These are phyloP conservation scores for Nephrotoma guestfalica DNA, from an alignment of 2,888 invertebrate genomes.

Conservation along the genomic window DNA sequence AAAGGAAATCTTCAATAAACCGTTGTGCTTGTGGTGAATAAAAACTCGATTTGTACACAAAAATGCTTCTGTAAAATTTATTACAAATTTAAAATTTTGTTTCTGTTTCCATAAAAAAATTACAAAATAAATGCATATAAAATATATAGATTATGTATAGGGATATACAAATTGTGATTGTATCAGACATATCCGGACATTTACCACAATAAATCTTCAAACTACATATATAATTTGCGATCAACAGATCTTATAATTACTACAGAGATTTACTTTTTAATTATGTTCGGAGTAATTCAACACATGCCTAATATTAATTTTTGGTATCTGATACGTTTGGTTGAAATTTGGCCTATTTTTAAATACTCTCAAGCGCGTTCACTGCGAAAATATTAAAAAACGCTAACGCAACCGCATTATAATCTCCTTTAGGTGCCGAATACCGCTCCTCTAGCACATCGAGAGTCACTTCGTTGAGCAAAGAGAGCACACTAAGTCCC, in stretches of 20 bases:
- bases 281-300: too few species aligned
- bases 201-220: too few species aligned
- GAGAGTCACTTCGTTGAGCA: conserved; percentile 9
- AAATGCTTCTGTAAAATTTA: not conserved
- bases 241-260: too few species aligned
- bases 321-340: not conserved
- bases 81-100: not conserved
- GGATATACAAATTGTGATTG: too few species aligned
- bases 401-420: conserved; percentile 7
- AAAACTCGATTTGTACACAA: too few species aligned
- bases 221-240: too few species aligned
- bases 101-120: not conserved
- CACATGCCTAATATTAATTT: not conserved
- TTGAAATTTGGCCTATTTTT: not conserved
- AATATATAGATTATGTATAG: not conserved
- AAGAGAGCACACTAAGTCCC: conserved; percentile 5
- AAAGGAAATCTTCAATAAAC: too few species aligned
- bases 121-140: not conserved
- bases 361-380: not conserved
- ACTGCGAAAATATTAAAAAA: conserved; percentile 8
- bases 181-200: not conserved
- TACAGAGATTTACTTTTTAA: too few species aligned
- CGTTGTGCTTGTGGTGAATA: too few species aligned
- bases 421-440: conserved; percentile 7
- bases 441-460: conserved; percentile 2